Conservation (phyloP, 2,797 vertebrate species). For the Capromys pilorides region DNA sequence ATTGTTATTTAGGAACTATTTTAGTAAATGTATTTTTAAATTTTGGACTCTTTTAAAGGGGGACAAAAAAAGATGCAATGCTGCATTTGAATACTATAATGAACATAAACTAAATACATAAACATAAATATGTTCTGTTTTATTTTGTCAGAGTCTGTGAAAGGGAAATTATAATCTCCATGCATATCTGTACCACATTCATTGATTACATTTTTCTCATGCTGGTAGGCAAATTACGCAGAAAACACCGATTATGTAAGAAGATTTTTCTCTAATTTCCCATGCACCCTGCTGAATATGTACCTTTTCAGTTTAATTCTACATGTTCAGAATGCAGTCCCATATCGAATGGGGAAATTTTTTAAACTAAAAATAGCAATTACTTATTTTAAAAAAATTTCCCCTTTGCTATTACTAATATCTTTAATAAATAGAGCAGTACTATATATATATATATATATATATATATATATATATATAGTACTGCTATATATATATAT, state of each 20-base stretch:
- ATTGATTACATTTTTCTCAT: constrained; percentile 60
- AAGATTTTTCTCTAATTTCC: constrained; percentile 45
- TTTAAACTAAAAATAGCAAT: not conserved
- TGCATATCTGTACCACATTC: constrained; percentile 44
- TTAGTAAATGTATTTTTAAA: constrained; percentile 36
- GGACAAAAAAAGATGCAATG: not conserved
- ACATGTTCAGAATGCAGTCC: not conserved
- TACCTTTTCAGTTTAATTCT: constrained; percentile 30
- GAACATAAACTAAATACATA: constrained; percentile 21
- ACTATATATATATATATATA: not conserved
- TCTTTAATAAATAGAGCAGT: constrained; percentile 49
- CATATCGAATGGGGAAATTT: constrained; percentile 39
- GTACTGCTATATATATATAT: too few species aligned
- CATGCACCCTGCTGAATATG: not conserved
- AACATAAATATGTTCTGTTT: not conserved
- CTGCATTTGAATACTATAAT: not conserved
- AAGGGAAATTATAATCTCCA: constrained; percentile 24
- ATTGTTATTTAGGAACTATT: not conserved
- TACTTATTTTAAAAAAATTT: constrained; percentile 61
- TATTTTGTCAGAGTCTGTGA: not conserved
- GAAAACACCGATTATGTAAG: constrained; percentile 62
- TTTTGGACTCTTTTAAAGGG: not conserved
- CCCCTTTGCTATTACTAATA: not conserved
- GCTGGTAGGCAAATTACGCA: constrained; percentile 70
- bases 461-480: too few species aligned